These are phyloP conservation scores for Tetropium fuscum DNA, from an alignment of 2,888 invertebrate genomes.

Conservation along the genomic window DNA sequence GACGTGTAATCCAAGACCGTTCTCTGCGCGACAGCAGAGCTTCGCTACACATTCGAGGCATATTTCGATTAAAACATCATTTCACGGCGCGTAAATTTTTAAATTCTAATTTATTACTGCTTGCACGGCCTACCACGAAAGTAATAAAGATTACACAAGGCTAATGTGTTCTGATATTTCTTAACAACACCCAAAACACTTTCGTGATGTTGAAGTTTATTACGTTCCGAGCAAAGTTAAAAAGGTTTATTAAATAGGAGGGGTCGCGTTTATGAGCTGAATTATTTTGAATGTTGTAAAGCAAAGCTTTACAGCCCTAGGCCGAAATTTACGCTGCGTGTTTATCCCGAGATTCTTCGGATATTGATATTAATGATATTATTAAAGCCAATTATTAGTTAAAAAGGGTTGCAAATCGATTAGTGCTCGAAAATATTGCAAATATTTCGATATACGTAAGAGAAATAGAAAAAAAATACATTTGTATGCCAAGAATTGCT, in stretches of 20 bases:
- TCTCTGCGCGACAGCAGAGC: no score
- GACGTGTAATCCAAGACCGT: no score
- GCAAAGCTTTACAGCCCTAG: no score
- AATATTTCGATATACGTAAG: no score
- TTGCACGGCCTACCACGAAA: slow-evolving; percentile 16
- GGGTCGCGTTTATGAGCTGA: slow-evolving; percentile 14
- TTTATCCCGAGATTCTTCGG: no score
- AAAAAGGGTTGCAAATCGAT: no score
- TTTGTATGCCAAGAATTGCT: no score
- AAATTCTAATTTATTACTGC: slow-evolving; percentile 41
- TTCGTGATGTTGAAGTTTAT: slow-evolving; percentile 24
- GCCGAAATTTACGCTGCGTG: no score
- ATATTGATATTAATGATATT: no score
- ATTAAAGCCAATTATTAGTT: no score
- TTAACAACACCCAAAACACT: slow-evolving; percentile 27
- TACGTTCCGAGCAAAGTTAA: slow-evolving; percentile 17
- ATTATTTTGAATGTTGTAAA: slow-evolving; percentile 20
- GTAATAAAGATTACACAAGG: slow-evolving; percentile 30
- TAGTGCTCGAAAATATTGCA: no score
- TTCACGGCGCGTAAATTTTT: slow-evolving; percentile 47
- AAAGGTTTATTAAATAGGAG: slow-evolving; percentile 25
- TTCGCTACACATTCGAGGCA: slow-evolving; percentile 37
- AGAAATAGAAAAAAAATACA: no score
- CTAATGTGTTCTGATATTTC: slow-evolving; percentile 27
- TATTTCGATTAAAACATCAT: slow-evolving; percentile 46